Percentiles rank a stretch among this genome's conserved stretches.
Evolutionary conservation across 1,140 invertebrate genomes (phyloP).

Genomic region (Hormaphis cornu): DNA sequence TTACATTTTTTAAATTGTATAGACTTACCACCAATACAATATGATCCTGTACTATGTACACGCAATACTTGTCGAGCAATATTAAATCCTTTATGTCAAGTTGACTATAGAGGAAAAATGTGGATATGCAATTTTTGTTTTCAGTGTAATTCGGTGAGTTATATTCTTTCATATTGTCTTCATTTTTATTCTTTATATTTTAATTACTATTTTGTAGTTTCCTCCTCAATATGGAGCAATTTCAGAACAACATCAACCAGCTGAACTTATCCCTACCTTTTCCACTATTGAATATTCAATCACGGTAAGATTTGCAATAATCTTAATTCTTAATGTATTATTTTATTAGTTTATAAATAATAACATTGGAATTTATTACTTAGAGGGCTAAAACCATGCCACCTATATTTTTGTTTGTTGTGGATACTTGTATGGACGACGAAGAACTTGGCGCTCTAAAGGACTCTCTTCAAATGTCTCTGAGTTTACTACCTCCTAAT

Average conservation of each 20-base stretch:
- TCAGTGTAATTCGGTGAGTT: slow-evolving; percentile 88
- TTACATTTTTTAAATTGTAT: slow-evolving; percentile 23
- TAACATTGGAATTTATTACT: too few species aligned
- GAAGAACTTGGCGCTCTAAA: slow-evolving; percentile 93
- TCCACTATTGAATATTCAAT: slow-evolving; percentile 98
- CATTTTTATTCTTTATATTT: background rate
- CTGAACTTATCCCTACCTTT: slow-evolving; percentile 93
- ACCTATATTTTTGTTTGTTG: slow-evolving; percentile 93
- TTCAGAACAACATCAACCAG: slow-evolving; percentile 94
- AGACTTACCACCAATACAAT: slow-evolving; percentile 89
- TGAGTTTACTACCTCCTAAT: slow-evolving; percentile 90
- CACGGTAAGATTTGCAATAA: slow-evolving; percentile 49
- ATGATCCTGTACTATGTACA: slow-evolving; percentile 94
- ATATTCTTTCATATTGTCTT: slow-evolving; percentile 17
- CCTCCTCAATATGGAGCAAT: slow-evolving; percentile 97
- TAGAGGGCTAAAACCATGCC: slow-evolving; percentile 76
- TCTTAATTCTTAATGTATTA: background rate
- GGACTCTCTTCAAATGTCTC: slow-evolving; percentile 91
- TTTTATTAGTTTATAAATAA: background rate
- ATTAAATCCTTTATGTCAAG: slow-evolving; percentile 93
- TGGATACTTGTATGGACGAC: slow-evolving; percentile 97
- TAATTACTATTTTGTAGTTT: slow-evolving; percentile 52
- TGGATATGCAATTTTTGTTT: slow-evolving; percentile 99
- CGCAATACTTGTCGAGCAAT: slow-evolving; percentile 87
- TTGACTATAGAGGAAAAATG: slow-evolving; percentile 92